Base-by-base conservation (phyloP, 2,888 invertebrate genomes). In the Eupeodes latifasciatus region DNA sequence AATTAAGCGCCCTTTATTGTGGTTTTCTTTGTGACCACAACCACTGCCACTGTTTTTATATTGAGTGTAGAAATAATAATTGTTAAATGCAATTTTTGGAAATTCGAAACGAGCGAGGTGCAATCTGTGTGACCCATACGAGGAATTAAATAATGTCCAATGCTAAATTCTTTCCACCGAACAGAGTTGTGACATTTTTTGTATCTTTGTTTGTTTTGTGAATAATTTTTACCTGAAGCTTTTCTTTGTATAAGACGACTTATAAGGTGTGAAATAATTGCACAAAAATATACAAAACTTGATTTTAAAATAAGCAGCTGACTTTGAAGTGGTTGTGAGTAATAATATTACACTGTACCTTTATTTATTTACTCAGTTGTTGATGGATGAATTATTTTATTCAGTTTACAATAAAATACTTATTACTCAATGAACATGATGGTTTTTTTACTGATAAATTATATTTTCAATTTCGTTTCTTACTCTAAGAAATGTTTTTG, bases 1-100 rank as follows among this genome's bases (percentile, higher is more conserved):
- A 72, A 66, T 62, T 59, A 79, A 74, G 67, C 47, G 61, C 85
- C 74, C 44, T 78, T 86, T 75, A 51, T 82, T 64, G 82, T 55
- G 62, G 74, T 69, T 64, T 79, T 74, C 55, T 75, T 66, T 78
- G 62, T 82, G 51, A 78, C 74, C 78, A 64, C 11, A 40, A 44
- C 62, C 36, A 53, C 36, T 66, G 40, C 62, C 40, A 27, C 19
- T 66, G 14, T 47, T 19, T 36, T 36, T 66, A 7, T 47, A 19
- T 36, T 36, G 47, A 3, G n/a, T 44, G 6, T 36, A 64, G 6
- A 14, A 62, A 61, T 11, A 51, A 19, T 62, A 49, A 64, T 78
- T 78, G 74, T 74, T 67, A 67, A 72, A 74, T 82, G 57, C 69
- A 62, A 69, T 75, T 75, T 27, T 16, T 27, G 78, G 74, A 75